A percentile compares a stretch with the other conserved stretches of the same genome.
phyloP scores from a whole-genome alignment of 92 coral and sea anemone species.

The Epizoanthus fatuus region DNA sequence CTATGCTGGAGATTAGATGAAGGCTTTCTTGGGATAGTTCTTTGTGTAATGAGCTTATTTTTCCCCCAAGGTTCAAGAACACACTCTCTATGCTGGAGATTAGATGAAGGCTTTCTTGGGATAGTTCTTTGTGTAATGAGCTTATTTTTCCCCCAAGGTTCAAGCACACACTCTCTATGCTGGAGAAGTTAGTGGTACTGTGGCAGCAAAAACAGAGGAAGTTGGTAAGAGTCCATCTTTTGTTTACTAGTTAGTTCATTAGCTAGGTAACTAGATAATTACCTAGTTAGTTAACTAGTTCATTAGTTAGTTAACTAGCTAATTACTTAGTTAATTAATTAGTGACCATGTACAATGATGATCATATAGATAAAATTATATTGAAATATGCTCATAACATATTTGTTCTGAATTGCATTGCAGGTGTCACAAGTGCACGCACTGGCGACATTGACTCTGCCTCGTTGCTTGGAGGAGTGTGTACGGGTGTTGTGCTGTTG shows the following conservation, averaged over 20 bases:
- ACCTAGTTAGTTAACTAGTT: no score
- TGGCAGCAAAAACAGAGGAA: conserved; percentile 33
- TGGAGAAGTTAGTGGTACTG: conserved; percentile 10
- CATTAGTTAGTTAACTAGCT: no score
- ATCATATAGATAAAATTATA: no score
- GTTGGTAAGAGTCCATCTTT: conserved; percentile 1
- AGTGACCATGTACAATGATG: no score
- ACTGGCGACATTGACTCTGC: conserved; percentile 73
- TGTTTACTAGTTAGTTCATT: neutral
- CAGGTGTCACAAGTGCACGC: conserved; percentile 28
- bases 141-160: neutral
- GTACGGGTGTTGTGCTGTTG: conserved; percentile 92
- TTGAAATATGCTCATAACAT: no score
- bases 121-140: neutral
- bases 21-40: neutral
- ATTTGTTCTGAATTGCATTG: neutral
- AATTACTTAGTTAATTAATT: no score
- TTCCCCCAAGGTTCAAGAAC: neutral
- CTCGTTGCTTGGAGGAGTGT: conserved; percentile 97
- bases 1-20: neutral
- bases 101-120: neutral
- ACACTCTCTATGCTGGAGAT: neutral
- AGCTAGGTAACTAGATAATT: no score
- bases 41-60: neutral
- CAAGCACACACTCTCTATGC: conserved; percentile 28